Evolutionary conservation across 2,797 vertebrate genomes (phyloP), one percentile per base, ranked within the genome.

Genomic region (Myripristis jacobus): DNA sequence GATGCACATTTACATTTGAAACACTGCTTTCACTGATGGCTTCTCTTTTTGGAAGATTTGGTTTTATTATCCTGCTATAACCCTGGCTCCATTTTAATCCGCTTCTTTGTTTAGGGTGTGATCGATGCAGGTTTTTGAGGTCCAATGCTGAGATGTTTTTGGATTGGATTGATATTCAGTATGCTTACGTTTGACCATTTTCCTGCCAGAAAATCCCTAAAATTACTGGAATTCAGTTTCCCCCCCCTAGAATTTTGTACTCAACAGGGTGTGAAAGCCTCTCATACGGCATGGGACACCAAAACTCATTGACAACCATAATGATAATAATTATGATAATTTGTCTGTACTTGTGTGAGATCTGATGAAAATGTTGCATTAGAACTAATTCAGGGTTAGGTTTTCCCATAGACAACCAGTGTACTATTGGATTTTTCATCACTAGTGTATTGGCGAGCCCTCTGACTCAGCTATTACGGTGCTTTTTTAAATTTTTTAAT

Each of bases 151-250:
- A 8, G 6, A 36, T 36, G 27, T 9, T 36, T 36, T 36, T 36
- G 34, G 34, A 62, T 54, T 56, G 5, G 15, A 56, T n/a, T 69
- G 7, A 48, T 65, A 10, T 58, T 72, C 55, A 27, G 41, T 53
- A 29, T 50, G 10, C 16, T 59, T 9, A 19, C 2, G 48, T 60
- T 15, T 27, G 21, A 13, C 16, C 5, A 19, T 56, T 12, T 12
- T 44, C 12, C 8, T 50, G 10, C 11, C 31, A 16, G 61, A 2
- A 52, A 11, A 18, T 13, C 51, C n/a, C 19, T 9, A 29, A 29
- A 29, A 29, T 29, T 41, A 15, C 24, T 1, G 3, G 11, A 8
- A 31, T 47, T 47, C 22, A 15, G 1, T 25, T 18, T 31, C n/a
- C 18, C n/a, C 18, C 18, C 61, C 36, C 36, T 3, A 4, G 13